These are phyloP conservation scores for Arnoldichthys spilopterus DNA, from an alignment of 2,797 vertebrate species.

Conservation along the genomic window DNA sequence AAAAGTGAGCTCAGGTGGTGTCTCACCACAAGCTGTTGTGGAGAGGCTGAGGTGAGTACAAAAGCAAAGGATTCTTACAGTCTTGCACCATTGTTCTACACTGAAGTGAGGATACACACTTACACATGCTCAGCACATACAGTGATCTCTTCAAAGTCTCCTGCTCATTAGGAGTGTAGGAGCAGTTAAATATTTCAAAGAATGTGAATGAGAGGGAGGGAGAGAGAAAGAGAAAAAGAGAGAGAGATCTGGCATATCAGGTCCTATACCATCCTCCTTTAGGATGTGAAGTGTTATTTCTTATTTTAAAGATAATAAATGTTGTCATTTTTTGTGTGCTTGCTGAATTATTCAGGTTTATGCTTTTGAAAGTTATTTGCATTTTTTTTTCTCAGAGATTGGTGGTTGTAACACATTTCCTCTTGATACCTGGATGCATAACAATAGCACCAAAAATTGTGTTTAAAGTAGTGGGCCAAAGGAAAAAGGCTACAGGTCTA, in stretches of 20 bases:
- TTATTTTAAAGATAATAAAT: conserved; percentile 54
- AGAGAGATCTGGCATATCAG: not conserved
- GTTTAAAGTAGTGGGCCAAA: conserved; percentile 5
- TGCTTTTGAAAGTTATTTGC: conserved; percentile 40
- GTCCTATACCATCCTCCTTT: conserved; percentile 27
- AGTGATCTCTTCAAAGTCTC: conserved; percentile 34
- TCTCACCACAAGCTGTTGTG: conserved; percentile 16
- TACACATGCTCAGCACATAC: conserved; percentile 27
- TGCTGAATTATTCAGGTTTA: conserved; percentile 48
- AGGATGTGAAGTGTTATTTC: conserved; percentile 44
- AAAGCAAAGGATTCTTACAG: not conserved
- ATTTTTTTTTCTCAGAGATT: not conserved
- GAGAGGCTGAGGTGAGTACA: not conserved
- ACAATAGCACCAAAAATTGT: conserved; percentile 8
- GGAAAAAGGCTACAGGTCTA: not conserved
- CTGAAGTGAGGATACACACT: not conserved
- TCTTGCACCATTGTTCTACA: not conserved
- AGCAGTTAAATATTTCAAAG: conserved; percentile 53
- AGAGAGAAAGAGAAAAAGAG: conserved; percentile 15
- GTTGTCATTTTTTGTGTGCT: conserved; percentile 40
- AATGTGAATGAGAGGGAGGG: conserved; percentile 20
- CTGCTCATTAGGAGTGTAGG: conserved; percentile 49
- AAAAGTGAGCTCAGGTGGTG: conserved; percentile 23
- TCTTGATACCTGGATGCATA: not conserved
- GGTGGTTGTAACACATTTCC: not conserved